These are phyloP conservation scores for Crocidura indochinensis DNA, from an alignment of 2,797 vertebrate species.

Conservation along the genomic window DNA sequence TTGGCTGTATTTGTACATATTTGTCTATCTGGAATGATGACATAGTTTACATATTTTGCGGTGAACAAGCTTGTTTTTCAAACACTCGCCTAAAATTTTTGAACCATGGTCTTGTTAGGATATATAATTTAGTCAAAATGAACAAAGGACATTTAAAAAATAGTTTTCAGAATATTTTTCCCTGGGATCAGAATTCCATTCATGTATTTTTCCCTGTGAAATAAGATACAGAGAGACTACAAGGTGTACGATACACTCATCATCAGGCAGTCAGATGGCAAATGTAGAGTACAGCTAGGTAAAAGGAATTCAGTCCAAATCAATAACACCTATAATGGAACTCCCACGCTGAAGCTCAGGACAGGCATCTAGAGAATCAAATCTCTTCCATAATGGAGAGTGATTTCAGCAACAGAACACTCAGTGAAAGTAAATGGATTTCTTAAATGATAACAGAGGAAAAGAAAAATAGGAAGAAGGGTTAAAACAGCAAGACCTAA, in stretches of 20 bases:
- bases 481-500: conserved; percentile 56
- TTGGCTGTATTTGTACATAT: neutral
- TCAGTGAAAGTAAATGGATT: conserved; percentile 55
- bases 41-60: neutral
- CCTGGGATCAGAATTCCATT: conserved; percentile 36
- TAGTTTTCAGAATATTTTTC: conserved; percentile 37
- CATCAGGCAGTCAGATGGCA: conserved; percentile 64
- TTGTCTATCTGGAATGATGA: neutral
- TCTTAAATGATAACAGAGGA: conserved; percentile 59
- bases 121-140: neutral
- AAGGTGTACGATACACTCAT: conserved; percentile 51
- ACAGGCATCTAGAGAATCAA: conserved; percentile 28
- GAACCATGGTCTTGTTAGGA: neutral
- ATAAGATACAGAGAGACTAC: conserved; percentile 41
- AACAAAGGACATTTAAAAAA: conserved; percentile 45
- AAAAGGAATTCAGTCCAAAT: conserved; percentile 64
- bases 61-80: neutral
- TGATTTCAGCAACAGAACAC: conserved; percentile 58
- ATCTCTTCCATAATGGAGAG: conserved; percentile 57
- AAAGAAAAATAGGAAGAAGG: neutral
- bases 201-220: conserved; percentile 60
- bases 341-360: conserved; percentile 25
- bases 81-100: neutral
- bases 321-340: conserved; percentile 74
- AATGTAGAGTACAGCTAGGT: conserved; percentile 5